A percentile compares a stretch with the other conserved stretches of the same genome.
Evolutionary conservation across 2,888 invertebrate genomes (phyloP).

Genomic region (Hypena proboscidalis): DNA sequence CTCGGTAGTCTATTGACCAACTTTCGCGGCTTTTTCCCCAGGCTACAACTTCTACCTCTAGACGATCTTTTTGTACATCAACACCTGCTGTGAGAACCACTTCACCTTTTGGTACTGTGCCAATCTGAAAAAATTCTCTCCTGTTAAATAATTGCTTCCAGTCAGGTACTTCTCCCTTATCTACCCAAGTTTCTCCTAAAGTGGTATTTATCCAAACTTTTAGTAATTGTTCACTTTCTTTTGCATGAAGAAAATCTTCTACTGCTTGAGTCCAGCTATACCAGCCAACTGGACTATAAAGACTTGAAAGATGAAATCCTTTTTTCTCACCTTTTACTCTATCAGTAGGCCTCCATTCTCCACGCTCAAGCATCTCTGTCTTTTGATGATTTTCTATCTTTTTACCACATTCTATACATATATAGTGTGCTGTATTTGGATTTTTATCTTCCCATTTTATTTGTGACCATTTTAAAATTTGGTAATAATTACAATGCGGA

Average conservation of each 20-base stretch:
- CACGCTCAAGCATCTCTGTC: conserved; percentile 13
- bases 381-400: conserved; percentile 17
- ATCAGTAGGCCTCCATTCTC: too few species aligned
- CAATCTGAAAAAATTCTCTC: conserved; percentile 14
- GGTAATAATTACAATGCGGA: conserved; percentile 15
- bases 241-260: conserved; percentile 13
- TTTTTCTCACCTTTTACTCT: too few species aligned
- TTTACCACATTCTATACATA: conserved; percentile 10
- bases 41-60: too few species aligned
- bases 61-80: too few species aligned
- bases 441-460: conserved; percentile 14
- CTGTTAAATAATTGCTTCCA: conserved; percentile 17
- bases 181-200: too few species aligned
- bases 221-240: conserved; percentile 17
- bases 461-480: conserved; percentile 13
- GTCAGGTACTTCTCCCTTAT: conserved; percentile 16
- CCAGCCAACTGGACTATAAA: conserved; percentile 15
- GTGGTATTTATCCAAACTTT: conserved; percentile 15
- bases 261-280: conserved; percentile 16
- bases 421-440: conserved; percentile 12
- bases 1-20: too few species aligned
- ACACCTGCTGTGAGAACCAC: conserved; percentile 13
- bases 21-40: too few species aligned
- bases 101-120: conserved; percentile 14
- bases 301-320: conserved; percentile 18